Evolutionary conservation across 2,888 invertebrate genomes (phyloP).

Genomic region (Fissipunctia ypsillon): DNA sequence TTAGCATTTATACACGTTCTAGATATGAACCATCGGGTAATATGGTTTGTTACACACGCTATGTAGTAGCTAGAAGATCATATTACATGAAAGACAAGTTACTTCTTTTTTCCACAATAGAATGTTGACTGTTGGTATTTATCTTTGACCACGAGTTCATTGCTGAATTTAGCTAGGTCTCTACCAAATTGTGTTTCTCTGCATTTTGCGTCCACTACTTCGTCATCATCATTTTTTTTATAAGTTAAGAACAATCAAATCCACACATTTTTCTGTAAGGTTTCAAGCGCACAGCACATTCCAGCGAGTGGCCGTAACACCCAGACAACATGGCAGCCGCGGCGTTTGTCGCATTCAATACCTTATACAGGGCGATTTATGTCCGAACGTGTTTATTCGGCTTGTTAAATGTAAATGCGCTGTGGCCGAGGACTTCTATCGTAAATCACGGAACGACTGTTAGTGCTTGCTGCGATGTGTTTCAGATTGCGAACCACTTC

Average conservation of each 20-base stretch:
- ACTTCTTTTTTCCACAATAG: neutral
- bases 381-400: conserved; percentile 60
- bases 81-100: neutral
- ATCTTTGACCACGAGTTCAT: neutral
- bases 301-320: conserved; percentile 32
- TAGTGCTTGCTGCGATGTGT: conserved; percentile 43
- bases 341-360: conserved; percentile 52
- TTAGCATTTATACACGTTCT: conserved; percentile 48
- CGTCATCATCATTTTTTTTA: neutral
- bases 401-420: conserved; percentile 63
- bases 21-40: conserved; percentile 19
- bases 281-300: conserved; percentile 37
- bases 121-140: neutral
- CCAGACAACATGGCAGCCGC: conserved; percentile 54
- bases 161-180: neutral
- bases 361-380: conserved; percentile 56
- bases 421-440: conserved; percentile 52
- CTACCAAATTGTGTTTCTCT: neutral
- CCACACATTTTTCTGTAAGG: conserved; percentile 26
- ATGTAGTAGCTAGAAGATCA: conserved; percentile 3
- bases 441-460: conserved; percentile 56
- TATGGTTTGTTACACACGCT: conserved; percentile 11
- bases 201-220: neutral
- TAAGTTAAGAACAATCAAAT: conserved; percentile 19
- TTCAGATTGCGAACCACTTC: conserved; percentile 36